Evolutionary conservation across 2,797 vertebrate genomes (phyloP).

Genomic region (Chaetophractus vellerosus): DNA sequence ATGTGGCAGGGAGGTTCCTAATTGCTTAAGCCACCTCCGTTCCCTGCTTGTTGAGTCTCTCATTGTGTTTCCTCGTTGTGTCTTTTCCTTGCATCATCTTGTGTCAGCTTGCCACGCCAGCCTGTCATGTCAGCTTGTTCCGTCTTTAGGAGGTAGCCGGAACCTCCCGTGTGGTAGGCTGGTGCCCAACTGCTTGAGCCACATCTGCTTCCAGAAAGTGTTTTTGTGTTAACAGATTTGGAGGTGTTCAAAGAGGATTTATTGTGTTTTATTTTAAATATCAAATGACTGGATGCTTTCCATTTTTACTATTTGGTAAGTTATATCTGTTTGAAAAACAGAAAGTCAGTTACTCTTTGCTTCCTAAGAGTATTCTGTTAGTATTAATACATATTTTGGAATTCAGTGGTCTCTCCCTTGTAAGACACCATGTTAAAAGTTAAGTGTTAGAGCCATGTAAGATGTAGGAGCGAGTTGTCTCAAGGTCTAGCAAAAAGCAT

Average conservation of each 20-base stretch:
- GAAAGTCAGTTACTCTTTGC: not conserved
- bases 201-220: not conserved
- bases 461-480: not conserved
- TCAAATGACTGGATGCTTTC: not conserved
- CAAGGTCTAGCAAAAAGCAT: not conserved
- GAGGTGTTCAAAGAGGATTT: constrained; percentile 9
- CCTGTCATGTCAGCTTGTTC: too few species aligned
- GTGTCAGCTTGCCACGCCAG: too few species aligned
- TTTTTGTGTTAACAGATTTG: constrained; percentile 9
- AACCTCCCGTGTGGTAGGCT: too few species aligned
- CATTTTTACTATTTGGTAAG: constrained; percentile 34
- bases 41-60: too few species aligned
- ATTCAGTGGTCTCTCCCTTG: not conserved
- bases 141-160: too few species aligned
- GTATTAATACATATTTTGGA: not conserved
- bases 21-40: too few species aligned
- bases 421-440: not conserved
- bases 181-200: too few species aligned
- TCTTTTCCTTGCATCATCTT: too few species aligned
- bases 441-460: not conserved
- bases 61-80: too few species aligned
- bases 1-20: too few species aligned
- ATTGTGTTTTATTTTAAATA: constrained; percentile 38
- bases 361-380: not conserved
- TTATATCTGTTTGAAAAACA: constrained; percentile 30